Conservation (phyloP, 2,797 vertebrate species). For the Gambusia yucatana region DNA sequence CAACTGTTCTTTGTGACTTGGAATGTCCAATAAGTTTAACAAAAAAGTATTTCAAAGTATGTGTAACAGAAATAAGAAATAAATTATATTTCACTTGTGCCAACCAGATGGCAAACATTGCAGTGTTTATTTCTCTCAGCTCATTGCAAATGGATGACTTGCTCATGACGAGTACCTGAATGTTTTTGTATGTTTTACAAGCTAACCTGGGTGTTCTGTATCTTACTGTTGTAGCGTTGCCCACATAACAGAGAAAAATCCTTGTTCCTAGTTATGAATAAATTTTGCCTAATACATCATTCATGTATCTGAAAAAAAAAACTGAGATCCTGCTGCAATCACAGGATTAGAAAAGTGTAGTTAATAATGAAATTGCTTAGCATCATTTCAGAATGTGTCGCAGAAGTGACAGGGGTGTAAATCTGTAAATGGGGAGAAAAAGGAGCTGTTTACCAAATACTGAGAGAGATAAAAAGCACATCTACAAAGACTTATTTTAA, state of each 20-base stretch:
- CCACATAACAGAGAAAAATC: slow-evolving; percentile 2
- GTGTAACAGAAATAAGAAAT: not conserved
- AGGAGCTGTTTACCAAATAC: not conserved
- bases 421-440: not conserved
- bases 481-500: not conserved
- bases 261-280: not conserved
- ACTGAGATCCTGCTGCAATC: not conserved
- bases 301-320: slow-evolving; percentile 6
- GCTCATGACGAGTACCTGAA: not conserved
- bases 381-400: not conserved
- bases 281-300: not conserved
- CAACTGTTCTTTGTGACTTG: not conserved
- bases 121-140: not conserved
- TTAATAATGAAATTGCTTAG: not conserved
- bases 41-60: not conserved
- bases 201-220: not conserved
- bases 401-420: not conserved
- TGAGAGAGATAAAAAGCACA: not conserved
- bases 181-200: not conserved
- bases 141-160: not conserved
- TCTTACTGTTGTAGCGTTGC: not conserved
- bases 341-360: slow-evolving; percentile 2
- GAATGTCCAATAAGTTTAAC: not conserved
- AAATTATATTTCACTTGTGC: not conserved
- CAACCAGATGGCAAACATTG: not conserved